Base-by-base conservation (phyloP, 2,113 vertebrate species). In the Paracanthobrama guichenoti region DNA sequence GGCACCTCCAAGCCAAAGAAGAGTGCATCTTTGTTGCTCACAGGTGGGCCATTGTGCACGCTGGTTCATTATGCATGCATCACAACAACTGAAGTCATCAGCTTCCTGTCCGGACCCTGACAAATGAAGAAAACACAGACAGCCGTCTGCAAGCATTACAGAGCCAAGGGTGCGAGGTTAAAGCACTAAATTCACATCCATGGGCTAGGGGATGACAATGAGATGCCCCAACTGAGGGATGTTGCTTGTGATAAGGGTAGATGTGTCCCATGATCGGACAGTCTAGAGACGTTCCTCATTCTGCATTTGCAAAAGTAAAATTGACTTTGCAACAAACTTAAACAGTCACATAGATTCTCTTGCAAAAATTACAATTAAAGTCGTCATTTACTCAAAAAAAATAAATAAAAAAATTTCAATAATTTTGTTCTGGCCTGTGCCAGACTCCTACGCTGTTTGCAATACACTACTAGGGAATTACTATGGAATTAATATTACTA, bases 11-110 rank as follows among this genome's bases (percentile, higher is more conserved):
- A 60, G 81, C 83, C 82, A 59, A 76, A 82, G 80, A 93, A 91
- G 95, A 94, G 92, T 89, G 90, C 87, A 88, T 90, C 94, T 94
- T 94, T 95, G 95, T 95, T 69, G 80, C 84, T 85, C 88, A 90
- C 95, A 93, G 94, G 92, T 95, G 92, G 90, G 88, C 86, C 92
- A 92, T 93, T 92, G 92, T 92, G 91, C 88, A 88, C 64, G 26
- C 88, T 87, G 89, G 90, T 90, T 91, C 89, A 92, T 93, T 92
- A 90, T 88, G 87, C 84, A 91, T 90, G 88, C 90, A 79, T 44
- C 89, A 92, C 88, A 88, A 89, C 89, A 89, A 91, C 90, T 90
- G 87, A 90, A 84, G 89, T 85, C 77, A 2, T 88, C 88, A 79
- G 83, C 89, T 89, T 88, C 87, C 89, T 89, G 86, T 90, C 26